These are phyloP conservation scores for Acipenser transmontanus DNA, from an alignment of 2,797 vertebrate genomes.

Conservation along the genomic window DNA sequence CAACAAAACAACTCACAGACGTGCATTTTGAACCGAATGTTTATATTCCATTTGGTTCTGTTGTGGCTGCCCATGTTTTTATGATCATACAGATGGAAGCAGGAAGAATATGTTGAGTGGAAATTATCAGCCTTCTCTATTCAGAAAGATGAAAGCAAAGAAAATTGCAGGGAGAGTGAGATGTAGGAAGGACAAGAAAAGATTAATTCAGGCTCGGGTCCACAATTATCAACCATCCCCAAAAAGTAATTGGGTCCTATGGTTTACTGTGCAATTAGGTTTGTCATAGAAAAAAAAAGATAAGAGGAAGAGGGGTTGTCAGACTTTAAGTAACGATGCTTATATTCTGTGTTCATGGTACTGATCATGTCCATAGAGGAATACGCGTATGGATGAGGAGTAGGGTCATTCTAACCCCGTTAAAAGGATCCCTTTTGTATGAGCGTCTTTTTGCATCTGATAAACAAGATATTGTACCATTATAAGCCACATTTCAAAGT, in stretches of 20 bases:
- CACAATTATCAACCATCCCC: constrained; percentile 26
- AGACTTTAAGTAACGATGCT: too few relatives aligned
- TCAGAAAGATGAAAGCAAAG: constrained; percentile 48
- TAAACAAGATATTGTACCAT: too few relatives aligned
- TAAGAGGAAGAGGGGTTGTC: constrained; percentile 30
- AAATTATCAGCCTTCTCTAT: constrained; percentile 32
- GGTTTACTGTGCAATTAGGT: constrained; percentile 39
- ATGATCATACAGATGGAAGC: constrained; percentile 21
- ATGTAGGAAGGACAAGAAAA: constrained; percentile 44
- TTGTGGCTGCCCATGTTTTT: constrained; percentile 4
- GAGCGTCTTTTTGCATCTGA: too few relatives aligned
- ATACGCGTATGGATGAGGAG: too few relatives aligned
- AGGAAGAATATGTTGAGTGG: constrained; percentile 36
- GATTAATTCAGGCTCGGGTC: constrained; percentile 43
- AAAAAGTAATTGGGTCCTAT: constrained; percentile 23
- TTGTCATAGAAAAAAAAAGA: constrained; percentile 41
- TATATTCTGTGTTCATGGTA: constrained; percentile 17
- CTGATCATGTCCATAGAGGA: constrained; percentile 25
- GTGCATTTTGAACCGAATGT: not conserved
- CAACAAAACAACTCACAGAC: not conserved
- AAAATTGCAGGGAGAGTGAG: constrained; percentile 45
- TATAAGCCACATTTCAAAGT: too few relatives aligned
- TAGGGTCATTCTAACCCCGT: too few relatives aligned
- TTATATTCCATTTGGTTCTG: not conserved
- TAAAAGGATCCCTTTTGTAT: too few relatives aligned